phyloP scores from a whole-genome alignment of 2,113 vertebrate genomes.

The Salvator merianae region DNA sequence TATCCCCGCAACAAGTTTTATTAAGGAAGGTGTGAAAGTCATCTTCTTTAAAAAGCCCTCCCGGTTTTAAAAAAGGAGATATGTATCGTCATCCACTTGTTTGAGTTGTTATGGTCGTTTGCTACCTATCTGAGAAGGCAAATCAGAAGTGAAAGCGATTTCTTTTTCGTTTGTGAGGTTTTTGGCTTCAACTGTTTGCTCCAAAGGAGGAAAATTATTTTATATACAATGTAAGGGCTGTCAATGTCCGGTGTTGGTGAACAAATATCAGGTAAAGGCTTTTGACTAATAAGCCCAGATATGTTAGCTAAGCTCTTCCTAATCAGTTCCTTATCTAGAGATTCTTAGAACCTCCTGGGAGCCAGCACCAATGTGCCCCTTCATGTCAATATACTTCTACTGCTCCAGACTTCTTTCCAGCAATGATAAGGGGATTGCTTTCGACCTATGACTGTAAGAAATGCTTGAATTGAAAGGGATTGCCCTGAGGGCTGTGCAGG shows the following conservation, averaged over 20 bases:
- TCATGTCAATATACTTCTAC: not conserved
- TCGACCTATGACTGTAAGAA: too few relatives aligned
- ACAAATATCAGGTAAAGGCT: not conserved
- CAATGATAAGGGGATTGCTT: not conserved
- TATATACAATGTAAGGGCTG: too few relatives aligned
- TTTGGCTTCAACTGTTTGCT: not conserved
- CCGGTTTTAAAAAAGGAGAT: too few relatives aligned
- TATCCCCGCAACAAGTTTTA: conserved; percentile 2
- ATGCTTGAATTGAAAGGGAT: not conserved
- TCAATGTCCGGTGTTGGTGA: not conserved
- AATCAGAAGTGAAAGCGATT: not conserved
- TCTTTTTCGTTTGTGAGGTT: not conserved
- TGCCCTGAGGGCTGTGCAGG: too few relatives aligned
- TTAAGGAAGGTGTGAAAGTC: not conserved
- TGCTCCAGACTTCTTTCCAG: too few relatives aligned
- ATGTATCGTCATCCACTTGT: not conserved
- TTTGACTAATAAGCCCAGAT: not conserved
- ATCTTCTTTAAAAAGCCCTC: too few relatives aligned
- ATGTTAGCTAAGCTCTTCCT: not conserved
- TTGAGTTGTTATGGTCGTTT: not conserved
- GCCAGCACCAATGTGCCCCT: not conserved
- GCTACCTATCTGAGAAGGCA: not conserved
- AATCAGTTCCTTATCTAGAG: not conserved
- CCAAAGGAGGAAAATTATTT: too few relatives aligned
- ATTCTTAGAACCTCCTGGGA: not conserved